Conservation (phyloP, 2,113 vertebrate genomes). For the Esox niger region DNA sequence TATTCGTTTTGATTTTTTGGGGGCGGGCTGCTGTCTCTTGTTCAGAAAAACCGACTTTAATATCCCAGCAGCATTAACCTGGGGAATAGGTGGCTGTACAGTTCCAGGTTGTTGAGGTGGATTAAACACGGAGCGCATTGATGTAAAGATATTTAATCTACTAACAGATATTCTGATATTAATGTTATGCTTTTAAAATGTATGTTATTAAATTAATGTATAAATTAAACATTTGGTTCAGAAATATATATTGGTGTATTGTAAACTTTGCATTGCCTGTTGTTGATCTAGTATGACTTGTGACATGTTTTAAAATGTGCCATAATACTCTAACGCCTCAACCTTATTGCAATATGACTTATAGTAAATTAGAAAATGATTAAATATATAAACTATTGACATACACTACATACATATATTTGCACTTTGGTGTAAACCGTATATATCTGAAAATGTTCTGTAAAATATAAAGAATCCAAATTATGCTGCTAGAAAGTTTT, state of each 20-base stretch:
- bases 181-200: constrained; percentile 76
- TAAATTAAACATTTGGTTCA: constrained; percentile 58
- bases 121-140: constrained; percentile 55
- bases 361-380: constrained; percentile 57
- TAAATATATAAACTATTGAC: constrained; percentile 31
- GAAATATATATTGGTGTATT: constrained; percentile 64
- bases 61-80: constrained; percentile 40
- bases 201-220: constrained; percentile 65
- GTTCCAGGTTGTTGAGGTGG: constrained; percentile 42
- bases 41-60: constrained; percentile 45
- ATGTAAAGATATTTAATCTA: constrained; percentile 63
- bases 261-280: constrained; percentile 75
- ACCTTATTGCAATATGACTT: constrained; percentile 62
- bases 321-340: constrained; percentile 68
- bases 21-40: constrained; percentile 37
- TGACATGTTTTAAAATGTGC: constrained; percentile 76
- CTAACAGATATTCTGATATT: constrained; percentile 63
- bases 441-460: constrained; percentile 50
- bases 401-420: constrained; percentile 53
- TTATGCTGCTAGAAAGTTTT: constrained; percentile 56
- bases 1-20: constrained; percentile 21
- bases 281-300: constrained; percentile 66
- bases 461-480: constrained; percentile 60
- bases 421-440: constrained; percentile 65
- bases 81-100: constrained; percentile 39